A percentile compares a stretch with the other conserved stretches of the same genome.
Evolutionary conservation across 2,888 invertebrate species (phyloP).

Genomic region (Drosophila koepferae): DNA sequence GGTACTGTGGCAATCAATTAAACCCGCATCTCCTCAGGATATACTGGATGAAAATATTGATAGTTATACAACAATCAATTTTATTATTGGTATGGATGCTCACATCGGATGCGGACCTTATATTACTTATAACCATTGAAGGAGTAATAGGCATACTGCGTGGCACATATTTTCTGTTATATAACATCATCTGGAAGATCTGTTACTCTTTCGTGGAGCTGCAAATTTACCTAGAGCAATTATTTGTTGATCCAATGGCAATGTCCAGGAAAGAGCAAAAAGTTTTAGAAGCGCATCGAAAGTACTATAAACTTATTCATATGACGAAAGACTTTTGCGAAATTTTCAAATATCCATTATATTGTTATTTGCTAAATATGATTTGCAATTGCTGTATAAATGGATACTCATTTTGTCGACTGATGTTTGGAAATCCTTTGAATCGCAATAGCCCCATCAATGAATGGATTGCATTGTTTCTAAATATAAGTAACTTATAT

Average conservation of each 20-base stretch:
- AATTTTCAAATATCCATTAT: conserved; percentile 19
- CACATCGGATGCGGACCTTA: fast-evolving
- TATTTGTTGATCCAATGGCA: conserved; percentile 11
- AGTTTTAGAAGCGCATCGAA: conserved; percentile 10
- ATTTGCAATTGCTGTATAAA: neutral
- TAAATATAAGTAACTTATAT: neutral
- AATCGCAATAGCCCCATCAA: neutral
- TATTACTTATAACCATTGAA: neutral
- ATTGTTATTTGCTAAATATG: neutral
- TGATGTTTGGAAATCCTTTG: neutral
- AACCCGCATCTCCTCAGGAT: neutral
- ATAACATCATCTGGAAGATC: conserved; percentile 11
- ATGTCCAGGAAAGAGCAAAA: neutral
- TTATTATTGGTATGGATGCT: neutral
- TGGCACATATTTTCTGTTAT: neutral
- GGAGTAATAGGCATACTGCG: neutral
- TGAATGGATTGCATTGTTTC: neutral
- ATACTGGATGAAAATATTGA: neutral
- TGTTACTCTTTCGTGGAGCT: neutral
- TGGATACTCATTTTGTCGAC: neutral
- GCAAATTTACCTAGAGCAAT: neutral
- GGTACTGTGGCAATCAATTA: neutral
- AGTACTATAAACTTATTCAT: conserved; percentile 4
- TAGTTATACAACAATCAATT: neutral
- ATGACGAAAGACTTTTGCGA: conserved; percentile 12